Base-by-base conservation (phyloP, 2,797 vertebrate species). In the Alcedo atthis region DNA sequence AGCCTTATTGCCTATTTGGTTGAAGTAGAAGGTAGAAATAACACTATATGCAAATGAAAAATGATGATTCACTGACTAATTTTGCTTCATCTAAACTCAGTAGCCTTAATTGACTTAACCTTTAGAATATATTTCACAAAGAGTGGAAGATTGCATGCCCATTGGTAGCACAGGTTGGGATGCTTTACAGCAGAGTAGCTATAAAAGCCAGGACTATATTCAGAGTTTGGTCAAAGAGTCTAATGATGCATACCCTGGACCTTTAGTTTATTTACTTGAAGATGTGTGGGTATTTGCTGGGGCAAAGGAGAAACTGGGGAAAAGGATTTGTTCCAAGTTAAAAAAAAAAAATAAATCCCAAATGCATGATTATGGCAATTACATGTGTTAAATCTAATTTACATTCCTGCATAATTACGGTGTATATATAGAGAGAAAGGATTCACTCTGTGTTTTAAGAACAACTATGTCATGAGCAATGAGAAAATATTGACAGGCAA, bases 401-500 rank as follows among this genome's bases (percentile, higher is more conserved):
- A 55, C 82, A 87, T 94, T 92, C 55, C 91, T 89, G 80, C 82
- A 92, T 93, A 95, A 87, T 81, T 73, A 76, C 87, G 64, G 14
- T 43, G 45, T 77, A 82, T 90, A 79, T 66, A 80, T 4, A 85
- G 12, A 94, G 18, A 86, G 48, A 91, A 92, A 94, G 55, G 62
- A 92, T 89, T 94, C 81, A 77, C 87, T 86, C n/a, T 10, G 32
- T 10, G 5, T 74, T 91, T 94, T 90, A 70, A 94, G 91, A 93
- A 78, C 79, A 68, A 77, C 85, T 86, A 49, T 96, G 58, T 96
- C 94, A 96, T 37, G 87, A 95, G 92, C 94, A 86, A 63, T 84
- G 85, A 91, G 83, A 94, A 95, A 92, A 93, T 88, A 91, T 87
- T 94, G 92, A 91, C 92, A 96, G 85, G 83, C 74, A 92, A 91